Percentiles rank a stretch among this genome's conserved stretches.
phyloP scores from a whole-genome alignment of 2,113 vertebrate genomes.

The Tichodroma muraria region DNA sequence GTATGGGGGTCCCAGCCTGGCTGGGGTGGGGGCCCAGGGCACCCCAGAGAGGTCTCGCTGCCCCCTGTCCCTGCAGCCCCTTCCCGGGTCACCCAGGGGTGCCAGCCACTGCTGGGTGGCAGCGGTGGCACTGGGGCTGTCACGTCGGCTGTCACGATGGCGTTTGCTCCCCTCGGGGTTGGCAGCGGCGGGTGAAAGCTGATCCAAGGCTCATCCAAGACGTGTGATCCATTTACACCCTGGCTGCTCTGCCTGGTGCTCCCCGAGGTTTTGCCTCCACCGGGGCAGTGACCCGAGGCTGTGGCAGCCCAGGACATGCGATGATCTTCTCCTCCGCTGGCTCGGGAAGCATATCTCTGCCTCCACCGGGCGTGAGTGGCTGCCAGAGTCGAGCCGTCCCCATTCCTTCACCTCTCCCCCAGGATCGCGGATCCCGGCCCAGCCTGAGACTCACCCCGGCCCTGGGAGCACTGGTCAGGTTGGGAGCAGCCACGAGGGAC shows the following conservation, averaged over 20 bases:
- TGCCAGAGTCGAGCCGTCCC: background rate
- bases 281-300: background rate
- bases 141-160: background rate
- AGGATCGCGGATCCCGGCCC: background rate
- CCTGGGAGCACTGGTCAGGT: background rate
- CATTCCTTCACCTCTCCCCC: background rate
- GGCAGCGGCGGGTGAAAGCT: background rate
- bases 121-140: background rate
- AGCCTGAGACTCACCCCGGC: background rate
- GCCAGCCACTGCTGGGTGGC: background rate
- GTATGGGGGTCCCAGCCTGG: background rate
- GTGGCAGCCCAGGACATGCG: background rate
- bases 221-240: background rate
- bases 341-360: background rate
- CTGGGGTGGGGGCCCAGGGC: background rate
- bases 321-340: background rate
- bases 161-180: background rate
- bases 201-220: background rate
- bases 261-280: background rate
- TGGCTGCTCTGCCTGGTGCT: background rate
- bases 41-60: background rate
- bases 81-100: background rate
- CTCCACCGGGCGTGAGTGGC: accelerated
- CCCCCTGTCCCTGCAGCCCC: background rate
- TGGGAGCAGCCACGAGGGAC: background rate